A percentile compares a stretch with the other conserved stretches of the same genome.
These are phyloP conservation scores for Archegozetes longisetosus DNA, from an alignment of 1,140 invertebrate species.

Conservation along the genomic window DNA sequence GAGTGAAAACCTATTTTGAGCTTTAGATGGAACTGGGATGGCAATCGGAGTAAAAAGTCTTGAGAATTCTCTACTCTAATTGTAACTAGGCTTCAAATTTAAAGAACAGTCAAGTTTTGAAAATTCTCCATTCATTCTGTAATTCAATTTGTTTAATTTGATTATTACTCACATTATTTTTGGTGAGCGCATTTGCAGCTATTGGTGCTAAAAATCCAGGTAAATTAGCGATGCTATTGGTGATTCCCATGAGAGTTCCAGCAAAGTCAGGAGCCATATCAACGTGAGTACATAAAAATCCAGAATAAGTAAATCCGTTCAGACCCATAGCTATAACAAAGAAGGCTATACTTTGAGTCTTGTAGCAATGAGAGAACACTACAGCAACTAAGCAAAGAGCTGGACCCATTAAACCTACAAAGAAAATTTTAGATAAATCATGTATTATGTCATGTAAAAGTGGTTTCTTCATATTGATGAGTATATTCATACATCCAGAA, in stretches of 20 bases:
- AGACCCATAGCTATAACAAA: constrained; percentile 19
- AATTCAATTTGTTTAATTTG: not conserved
- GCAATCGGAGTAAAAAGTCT: too few species aligned
- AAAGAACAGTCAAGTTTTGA: too few species aligned
- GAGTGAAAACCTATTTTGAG: too few species aligned
- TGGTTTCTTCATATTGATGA: too few species aligned
- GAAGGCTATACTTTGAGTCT: constrained; percentile 10
- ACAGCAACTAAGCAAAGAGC: constrained; percentile 19
- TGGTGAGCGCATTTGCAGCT: constrained; percentile 32
- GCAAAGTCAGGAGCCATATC: constrained; percentile 23
- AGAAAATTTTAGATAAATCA: not conserved
- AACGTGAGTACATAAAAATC: constrained; percentile 19
- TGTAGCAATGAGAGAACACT: constrained; percentile 14
- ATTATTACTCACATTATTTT: not conserved
- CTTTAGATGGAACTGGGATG: too few species aligned
- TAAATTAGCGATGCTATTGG: constrained; percentile 36
- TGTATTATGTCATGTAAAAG: too few species aligned
- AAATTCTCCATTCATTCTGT: too few species aligned
- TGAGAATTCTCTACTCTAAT: too few species aligned
- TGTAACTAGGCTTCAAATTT: too few species aligned
- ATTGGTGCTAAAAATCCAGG: constrained; percentile 26
- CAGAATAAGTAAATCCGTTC: constrained; percentile 19
- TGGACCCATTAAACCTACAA: constrained; percentile 18
- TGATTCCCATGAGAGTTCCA: constrained; percentile 38
- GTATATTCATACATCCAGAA: not conserved